phyloP scores from a whole-genome alignment of 2,888 invertebrate species.

The Tethea ocularis region DNA sequence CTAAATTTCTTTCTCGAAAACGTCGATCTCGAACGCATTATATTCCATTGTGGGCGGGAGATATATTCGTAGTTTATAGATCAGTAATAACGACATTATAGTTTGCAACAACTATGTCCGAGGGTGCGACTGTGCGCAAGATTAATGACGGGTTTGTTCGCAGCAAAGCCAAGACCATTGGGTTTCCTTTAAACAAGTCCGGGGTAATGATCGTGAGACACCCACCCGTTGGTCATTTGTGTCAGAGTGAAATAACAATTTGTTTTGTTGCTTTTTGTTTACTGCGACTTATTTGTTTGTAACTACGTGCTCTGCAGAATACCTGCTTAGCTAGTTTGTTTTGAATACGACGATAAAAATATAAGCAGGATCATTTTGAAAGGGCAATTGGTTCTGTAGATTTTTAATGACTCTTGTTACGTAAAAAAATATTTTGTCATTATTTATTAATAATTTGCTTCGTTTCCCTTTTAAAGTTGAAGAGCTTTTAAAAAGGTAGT shows the following conservation, averaged over 20 bases:
- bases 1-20: too few relatives aligned
- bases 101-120: neutral
- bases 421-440: too few relatives aligned
- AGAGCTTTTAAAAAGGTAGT: too few relatives aligned
- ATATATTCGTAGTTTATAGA: neutral
- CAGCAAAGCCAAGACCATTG: conserved; percentile 8
- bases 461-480: too few relatives aligned
- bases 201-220: conserved; percentile 14
- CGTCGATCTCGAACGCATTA: too few relatives aligned
- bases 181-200: conserved; percentile 18
- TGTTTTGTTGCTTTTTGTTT: neutral
- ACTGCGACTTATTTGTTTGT: neutral
- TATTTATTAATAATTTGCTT: too few relatives aligned
- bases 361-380: too few relatives aligned
- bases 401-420: too few relatives aligned
- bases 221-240: conserved; percentile 12
- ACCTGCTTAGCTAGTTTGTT: neutral
- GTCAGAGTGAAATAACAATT: neutral
- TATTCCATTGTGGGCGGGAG: conserved; percentile 1
- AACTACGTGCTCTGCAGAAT: neutral
- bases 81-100: conserved; percentile 3
- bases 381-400: neutral
- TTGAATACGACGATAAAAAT: too few relatives aligned
- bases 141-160: conserved; percentile 13
- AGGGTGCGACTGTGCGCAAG: conserved; percentile 9